Percentiles rank a stretch among this genome's conserved stretches.
Conservation (phyloP, 1,140 invertebrate genomes). For the Agrilus planipennis region DNA sequence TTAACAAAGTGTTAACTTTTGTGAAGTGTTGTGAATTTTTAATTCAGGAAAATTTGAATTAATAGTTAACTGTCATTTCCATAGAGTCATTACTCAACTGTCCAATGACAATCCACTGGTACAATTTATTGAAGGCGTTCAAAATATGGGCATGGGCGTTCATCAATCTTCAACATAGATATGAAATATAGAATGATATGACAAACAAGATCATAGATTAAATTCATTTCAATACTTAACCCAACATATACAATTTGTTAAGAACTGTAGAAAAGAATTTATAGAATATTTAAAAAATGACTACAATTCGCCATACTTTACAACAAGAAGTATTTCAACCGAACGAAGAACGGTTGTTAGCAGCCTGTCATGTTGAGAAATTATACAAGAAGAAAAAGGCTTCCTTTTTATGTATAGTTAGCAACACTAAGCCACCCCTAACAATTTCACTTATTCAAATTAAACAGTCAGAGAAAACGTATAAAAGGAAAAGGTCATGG, state of each 20-base stretch:
- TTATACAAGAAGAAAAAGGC: constrained; percentile 64
- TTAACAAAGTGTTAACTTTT: too few species aligned
- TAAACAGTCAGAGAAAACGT: constrained; percentile 74
- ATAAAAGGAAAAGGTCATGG: constrained; percentile 76
- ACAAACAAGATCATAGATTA: not conserved
- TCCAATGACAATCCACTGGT: too few species aligned
- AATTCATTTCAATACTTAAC: not conserved
- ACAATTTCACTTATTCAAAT: constrained; percentile 64
- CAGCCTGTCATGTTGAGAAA: constrained; percentile 67
- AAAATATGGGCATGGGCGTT: too few species aligned
- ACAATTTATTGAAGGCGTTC: too few species aligned
- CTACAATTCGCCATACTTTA: constrained; percentile 47
- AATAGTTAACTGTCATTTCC: too few species aligned
- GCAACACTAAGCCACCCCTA: constrained; percentile 56
- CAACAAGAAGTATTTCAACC: constrained; percentile 74
- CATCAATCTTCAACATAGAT: too few species aligned
- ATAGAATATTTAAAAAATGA: constrained; percentile 1
- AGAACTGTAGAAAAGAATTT: not conserved
- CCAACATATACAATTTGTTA: not conserved
- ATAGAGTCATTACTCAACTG: too few species aligned
- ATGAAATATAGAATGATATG: not conserved
- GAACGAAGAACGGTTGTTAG: constrained; percentile 66
- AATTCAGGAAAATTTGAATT: too few species aligned
- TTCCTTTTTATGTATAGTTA: constrained; percentile 67
- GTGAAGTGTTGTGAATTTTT: too few species aligned